These are phyloP conservation scores for Apostichopus leukothele DNA, from an alignment of 53 echinoderm and acorn worm species.

Conservation along the genomic window DNA sequence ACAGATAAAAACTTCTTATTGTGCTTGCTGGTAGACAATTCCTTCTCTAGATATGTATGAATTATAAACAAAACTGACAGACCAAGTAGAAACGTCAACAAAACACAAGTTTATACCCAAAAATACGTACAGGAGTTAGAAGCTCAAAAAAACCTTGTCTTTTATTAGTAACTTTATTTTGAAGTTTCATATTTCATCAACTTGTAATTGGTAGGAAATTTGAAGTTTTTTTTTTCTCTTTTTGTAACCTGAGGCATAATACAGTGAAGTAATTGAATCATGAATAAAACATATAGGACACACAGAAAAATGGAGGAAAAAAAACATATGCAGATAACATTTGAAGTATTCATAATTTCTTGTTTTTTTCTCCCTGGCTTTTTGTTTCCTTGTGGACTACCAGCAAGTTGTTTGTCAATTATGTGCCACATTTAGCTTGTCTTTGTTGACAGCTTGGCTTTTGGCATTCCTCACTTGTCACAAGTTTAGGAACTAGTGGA, in stretches of 20 bases:
- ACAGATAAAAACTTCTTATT: no score
- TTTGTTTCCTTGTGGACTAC: not conserved
- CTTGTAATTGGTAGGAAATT: not conserved
- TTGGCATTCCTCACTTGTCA: constrained; percentile 19
- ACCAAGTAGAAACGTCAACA: no score
- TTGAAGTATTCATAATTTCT: not conserved
- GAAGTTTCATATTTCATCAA: not conserved
- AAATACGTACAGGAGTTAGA: no score
- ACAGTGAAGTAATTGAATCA: not conserved
- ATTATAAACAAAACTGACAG: no score
- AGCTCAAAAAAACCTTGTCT: no score
- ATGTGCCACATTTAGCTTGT: constrained; percentile 9
- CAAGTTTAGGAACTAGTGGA: not conserved
- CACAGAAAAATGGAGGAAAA: not conserved
- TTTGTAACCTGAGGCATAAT: not conserved
- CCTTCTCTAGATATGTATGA: no score
- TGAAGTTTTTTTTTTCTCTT: not conserved
- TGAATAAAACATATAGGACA: not conserved
- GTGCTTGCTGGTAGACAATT: no score
- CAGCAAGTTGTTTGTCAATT: constrained; percentile 13
- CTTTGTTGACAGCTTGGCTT: not conserved
- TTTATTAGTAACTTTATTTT: no score
- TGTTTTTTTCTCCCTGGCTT: not conserved
- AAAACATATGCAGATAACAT: not conserved
- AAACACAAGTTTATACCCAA: no score